Evolutionary conservation across 2,113 vertebrate species (phyloP).

Genomic region (Neotoma lepida): DNA sequence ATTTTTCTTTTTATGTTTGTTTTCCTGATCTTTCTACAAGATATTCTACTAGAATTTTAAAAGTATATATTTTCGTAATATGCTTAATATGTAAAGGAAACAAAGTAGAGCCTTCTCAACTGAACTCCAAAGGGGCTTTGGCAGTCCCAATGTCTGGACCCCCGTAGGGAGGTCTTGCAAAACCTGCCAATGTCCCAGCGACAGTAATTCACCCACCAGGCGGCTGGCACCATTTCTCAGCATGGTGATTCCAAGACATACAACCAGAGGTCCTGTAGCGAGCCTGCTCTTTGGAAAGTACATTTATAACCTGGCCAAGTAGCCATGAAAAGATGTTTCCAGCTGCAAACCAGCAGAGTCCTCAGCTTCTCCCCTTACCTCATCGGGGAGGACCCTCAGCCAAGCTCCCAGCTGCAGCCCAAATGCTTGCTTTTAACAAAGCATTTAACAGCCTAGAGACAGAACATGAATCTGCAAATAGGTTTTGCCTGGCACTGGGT

Average conservation of each 20-base stretch:
- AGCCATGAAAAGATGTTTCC: slow-evolving; percentile 74
- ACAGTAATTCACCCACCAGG: slow-evolving; percentile 73
- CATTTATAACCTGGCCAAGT: slow-evolving; percentile 72
- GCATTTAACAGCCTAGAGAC: slow-evolving; percentile 70
- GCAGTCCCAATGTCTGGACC: background rate
- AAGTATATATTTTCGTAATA: background rate
- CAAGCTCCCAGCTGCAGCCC: slow-evolving; percentile 74
- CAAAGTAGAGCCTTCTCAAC: slow-evolving; percentile 45
- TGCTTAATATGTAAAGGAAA: slow-evolving; percentile 45
- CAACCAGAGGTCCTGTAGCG: slow-evolving; percentile 55
- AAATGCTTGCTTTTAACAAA: slow-evolving; percentile 70
- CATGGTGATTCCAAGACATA: slow-evolving; percentile 74
- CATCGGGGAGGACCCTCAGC: slow-evolving; percentile 68
- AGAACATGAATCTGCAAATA: slow-evolving; percentile 70
- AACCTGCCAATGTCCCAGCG: slow-evolving; percentile 38
- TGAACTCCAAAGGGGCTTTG: background rate
- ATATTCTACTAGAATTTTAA: background rate
- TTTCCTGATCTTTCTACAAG: slow-evolving; percentile 50
- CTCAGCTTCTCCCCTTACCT: slow-evolving; percentile 77
- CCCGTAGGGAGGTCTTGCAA: slow-evolving; percentile 1
- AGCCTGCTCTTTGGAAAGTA: slow-evolving; percentile 70
- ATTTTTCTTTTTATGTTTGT: slow-evolving; percentile 36
- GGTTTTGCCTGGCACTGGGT: slow-evolving; percentile 15
- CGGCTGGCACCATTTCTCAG: slow-evolving; percentile 53
- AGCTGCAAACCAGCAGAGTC: slow-evolving; percentile 66